A percentile compares a stretch with the other conserved stretches of the same genome.
Evolutionary conservation across 2,888 invertebrate species (phyloP).

Genomic region (Cerceris ruficornis): DNA sequence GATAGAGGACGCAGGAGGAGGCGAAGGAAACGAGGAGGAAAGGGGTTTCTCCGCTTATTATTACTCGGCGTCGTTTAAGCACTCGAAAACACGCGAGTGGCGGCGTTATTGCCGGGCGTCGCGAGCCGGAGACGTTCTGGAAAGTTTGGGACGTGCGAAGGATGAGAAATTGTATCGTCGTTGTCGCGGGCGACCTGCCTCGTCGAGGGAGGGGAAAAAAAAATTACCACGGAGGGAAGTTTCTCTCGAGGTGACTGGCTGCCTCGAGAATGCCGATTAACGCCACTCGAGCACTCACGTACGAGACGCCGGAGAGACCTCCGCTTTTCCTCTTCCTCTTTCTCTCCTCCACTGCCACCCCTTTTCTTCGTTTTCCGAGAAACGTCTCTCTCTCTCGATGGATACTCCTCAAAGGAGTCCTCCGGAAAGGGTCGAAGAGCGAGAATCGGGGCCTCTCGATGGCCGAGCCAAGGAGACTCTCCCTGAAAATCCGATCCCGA

Average conservation of each 20-base stretch:
- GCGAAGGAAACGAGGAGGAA: too few species aligned
- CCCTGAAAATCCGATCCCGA: too few species aligned
- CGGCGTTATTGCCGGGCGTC: conserved; percentile 49
- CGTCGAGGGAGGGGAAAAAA: conserved; percentile 1
- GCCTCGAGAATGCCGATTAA: conserved; percentile 39
- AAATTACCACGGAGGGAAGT: conserved; percentile 6
- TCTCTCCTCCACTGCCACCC: neutral
- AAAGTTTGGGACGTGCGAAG: conserved; percentile 44
- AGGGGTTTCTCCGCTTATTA: conserved; percentile 31
- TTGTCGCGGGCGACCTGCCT: neutral
- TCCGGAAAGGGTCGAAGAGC: neutral
- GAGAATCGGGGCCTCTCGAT: neutral
- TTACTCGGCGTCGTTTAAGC: conserved; percentile 59
- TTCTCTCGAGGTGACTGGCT: conserved; percentile 13
- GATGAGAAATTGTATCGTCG: conserved; percentile 52
- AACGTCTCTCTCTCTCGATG: neutral
- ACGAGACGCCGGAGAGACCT: neutral
- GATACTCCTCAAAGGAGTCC: neutral
- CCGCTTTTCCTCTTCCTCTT: neutral
- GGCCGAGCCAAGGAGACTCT: neutral
- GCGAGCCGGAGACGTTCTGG: conserved; percentile 23
- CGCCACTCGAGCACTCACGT: conserved; percentile 39
- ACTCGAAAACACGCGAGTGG: conserved; percentile 48
- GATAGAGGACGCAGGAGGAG: too few species aligned
- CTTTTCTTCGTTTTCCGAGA: neutral